A percentile compares a stretch with the other conserved stretches of the same genome.
Evolutionary conservation across 2,113 vertebrate genomes (phyloP).

Genomic region (Diphyllodes magnificus): DNA sequence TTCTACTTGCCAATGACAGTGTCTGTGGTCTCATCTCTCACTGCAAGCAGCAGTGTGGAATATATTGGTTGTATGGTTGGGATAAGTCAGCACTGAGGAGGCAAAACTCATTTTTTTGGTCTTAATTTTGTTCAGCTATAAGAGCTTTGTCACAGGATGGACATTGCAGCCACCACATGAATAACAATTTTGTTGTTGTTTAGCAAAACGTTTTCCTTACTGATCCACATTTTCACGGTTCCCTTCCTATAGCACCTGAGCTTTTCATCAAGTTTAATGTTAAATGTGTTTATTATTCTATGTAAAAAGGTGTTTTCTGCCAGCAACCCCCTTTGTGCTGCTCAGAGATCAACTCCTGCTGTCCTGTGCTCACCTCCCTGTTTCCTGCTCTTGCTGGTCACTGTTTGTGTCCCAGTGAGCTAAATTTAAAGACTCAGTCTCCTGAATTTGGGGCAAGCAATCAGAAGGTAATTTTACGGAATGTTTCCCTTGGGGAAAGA

Average conservation of each 20-base stretch:
- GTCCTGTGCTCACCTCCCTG: not conserved
- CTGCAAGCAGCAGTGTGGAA: not conserved
- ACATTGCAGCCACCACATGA: not conserved
- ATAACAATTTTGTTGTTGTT: not conserved
- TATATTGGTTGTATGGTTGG: not conserved
- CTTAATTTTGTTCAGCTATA: not conserved
- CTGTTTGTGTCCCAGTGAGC: not conserved
- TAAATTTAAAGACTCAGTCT: not conserved
- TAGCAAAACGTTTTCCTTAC: not conserved
- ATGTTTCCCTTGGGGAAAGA: not conserved
- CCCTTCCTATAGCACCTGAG: fast-evolving
- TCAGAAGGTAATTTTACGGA: not conserved
- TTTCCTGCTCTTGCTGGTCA: not conserved
- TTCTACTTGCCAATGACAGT: not conserved
- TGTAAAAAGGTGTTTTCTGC: not conserved
- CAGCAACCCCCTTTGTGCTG: not conserved
- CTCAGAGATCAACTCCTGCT: fast-evolving
- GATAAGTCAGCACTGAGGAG: not conserved
- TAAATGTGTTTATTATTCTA: not conserved
- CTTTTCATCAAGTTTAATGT: not conserved
- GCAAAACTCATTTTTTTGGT: not conserved
- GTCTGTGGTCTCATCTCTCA: not conserved
- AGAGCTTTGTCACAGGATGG: not conserved
- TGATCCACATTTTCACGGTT: not conserved
- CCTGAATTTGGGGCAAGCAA: not conserved